Evolutionary conservation across 2,888 invertebrate species (phyloP), one percentile per base, ranked within the genome.

Genomic region (Heterodera filipjevi): DNA sequence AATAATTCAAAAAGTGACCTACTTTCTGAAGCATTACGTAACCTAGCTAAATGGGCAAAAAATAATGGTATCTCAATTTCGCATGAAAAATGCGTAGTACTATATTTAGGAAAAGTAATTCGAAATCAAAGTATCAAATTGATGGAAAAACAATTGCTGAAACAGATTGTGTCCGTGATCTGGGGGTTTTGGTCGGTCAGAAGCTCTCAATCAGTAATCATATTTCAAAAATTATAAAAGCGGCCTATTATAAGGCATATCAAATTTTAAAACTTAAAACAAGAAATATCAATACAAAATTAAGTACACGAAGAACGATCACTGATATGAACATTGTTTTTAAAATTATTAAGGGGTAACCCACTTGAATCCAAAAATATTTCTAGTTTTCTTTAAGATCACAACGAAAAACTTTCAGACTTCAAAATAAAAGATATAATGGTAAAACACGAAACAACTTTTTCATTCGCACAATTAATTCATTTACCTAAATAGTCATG

Each of bases 131-230:
- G 16, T 68, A 68, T 68, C 3, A 33, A 68, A 68, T 68, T 22
- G 16, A 3, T 3, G 39, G n/a, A 68, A n/a, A n/a, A n/a, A n/a
- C n/a, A n/a, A n/a, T n/a, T n/a, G n/a, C n/a, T n/a, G n/a, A n/a
- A n/a, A n/a, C 22, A 3, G n/a, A 68, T 68, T 68, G 68, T n/a
- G 68, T 68, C n/a, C 68, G 68, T 3, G 68, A 68, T 68, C n/a
- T 68, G 2, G 68, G 68, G 16, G 39, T 68, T 5, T 22, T 68
- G n/a, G n/a, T 68, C 33, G 68, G n/a, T n/a, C 22, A 16, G 19
- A 22, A 68, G 3, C 68, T 68, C 33, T 68, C 68, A 3, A 22
- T 68, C 39, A 22, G 19, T 3, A n/a, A 33, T 3, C 68, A 68
- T 22, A 68, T 68, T 35, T 22, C 68, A 22, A 68, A 68, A 68